Evolutionary conservation across 2,113 vertebrate species (phyloP).

Genomic region (Heloderma charlesbogerti): DNA sequence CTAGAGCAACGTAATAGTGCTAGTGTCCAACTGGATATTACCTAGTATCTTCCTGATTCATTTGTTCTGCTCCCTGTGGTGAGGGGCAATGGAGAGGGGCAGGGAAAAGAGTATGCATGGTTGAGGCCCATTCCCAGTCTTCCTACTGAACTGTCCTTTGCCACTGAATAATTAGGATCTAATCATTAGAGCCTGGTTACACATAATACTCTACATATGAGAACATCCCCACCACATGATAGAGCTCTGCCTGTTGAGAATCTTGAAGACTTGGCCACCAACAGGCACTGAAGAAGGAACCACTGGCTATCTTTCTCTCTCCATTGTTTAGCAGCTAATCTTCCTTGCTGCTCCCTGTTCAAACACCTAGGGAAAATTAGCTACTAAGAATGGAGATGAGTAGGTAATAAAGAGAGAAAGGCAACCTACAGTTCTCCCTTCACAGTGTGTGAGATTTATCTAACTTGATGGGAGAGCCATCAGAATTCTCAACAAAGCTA

Average conservation of each 20-base stretch:
- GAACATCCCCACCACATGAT: not conserved
- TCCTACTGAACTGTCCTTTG: not conserved
- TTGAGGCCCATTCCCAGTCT: not conserved
- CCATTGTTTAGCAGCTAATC: not conserved
- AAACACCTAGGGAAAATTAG: not conserved
- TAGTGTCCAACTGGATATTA: no score
- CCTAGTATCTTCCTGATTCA: not conserved
- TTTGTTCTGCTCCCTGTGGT: not conserved
- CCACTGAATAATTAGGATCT: not conserved
- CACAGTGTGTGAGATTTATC: not conserved
- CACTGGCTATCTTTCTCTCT: not conserved
- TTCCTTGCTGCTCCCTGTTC: not conserved
- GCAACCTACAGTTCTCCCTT: not conserved
- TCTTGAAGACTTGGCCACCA: not conserved
- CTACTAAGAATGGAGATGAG: not conserved
- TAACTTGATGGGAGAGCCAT: not conserved
- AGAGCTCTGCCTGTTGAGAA: not conserved
- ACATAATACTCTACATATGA: not conserved
- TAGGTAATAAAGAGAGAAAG: not conserved
- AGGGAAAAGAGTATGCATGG: not conserved
- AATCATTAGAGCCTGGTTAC: no score
- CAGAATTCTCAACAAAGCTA: not conserved
- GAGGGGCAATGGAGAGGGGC: not conserved
- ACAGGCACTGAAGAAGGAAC: not conserved
- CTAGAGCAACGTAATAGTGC: no score